Conservation (phyloP, 2,888 invertebrate genomes). For the Sarcophaga variegata region DNA sequence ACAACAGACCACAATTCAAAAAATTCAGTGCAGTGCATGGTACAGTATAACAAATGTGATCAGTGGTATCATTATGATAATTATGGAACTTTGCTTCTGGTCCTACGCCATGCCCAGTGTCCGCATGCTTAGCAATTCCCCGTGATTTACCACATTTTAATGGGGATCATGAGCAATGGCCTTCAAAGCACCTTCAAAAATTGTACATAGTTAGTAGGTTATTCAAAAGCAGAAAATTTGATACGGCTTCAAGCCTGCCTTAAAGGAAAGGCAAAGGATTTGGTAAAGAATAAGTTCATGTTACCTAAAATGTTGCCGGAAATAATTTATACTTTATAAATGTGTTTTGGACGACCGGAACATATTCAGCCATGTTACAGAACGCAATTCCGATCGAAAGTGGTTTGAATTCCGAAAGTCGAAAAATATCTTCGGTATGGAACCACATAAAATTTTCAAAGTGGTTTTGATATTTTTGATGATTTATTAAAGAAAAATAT, state of each 20-base stretch:
- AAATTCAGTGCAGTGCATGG: no score
- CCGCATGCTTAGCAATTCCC: background rate
- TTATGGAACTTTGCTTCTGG: background rate
- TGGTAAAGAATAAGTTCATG: slow-evolving; percentile 50
- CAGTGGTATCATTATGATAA: background rate
- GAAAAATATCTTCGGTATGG: no score
- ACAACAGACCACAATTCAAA: no score
- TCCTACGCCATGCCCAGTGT: slow-evolving; percentile 15
- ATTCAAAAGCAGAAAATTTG: slow-evolving; percentile 51
- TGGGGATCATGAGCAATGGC: background rate
- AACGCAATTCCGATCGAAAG: no score
- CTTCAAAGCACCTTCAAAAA: slow-evolving; percentile 22
- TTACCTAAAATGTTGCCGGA: slow-evolving; percentile 50
- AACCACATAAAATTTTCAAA: no score
- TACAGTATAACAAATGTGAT: no score
- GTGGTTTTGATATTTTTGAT: no score
- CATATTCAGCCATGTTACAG: slow-evolving; percentile 8
- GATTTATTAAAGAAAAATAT: no score
- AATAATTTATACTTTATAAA: slow-evolving; percentile 49
- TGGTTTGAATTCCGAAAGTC: no score
- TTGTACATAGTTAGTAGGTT: background rate
- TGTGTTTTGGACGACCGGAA: slow-evolving; percentile 56
- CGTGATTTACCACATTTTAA: slow-evolving; percentile 8
- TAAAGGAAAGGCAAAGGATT: slow-evolving; percentile 43
- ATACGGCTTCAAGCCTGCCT: slow-evolving; percentile 40